These are phyloP conservation scores for Tillus elongatus DNA, from an alignment of 2,888 invertebrate genomes.

Conservation along the genomic window DNA sequence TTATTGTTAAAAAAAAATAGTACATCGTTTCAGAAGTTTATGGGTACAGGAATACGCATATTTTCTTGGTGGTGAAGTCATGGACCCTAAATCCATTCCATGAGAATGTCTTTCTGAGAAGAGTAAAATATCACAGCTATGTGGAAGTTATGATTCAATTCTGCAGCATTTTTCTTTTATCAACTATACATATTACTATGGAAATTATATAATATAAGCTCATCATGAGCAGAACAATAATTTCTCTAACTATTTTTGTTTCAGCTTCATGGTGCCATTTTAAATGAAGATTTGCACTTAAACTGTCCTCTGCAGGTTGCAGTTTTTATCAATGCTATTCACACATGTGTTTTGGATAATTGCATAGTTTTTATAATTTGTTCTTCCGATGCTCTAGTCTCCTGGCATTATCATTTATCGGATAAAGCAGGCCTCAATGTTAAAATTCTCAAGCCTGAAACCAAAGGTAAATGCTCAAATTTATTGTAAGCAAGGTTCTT, in stretches of 20 bases:
- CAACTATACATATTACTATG: too few species aligned
- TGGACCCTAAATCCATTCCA: too few species aligned
- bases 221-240: background rate
- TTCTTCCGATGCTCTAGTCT: background rate
- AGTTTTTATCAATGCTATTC: background rate
- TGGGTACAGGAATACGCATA: too few species aligned
- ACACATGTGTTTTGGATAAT: background rate
- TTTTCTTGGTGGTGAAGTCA: too few species aligned
- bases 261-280: background rate
- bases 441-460: background rate
- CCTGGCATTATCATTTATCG: conserved; percentile 2
- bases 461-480: background rate
- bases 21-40: too few species aligned
- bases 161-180: too few species aligned
- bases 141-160: too few species aligned
- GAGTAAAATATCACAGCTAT: too few species aligned
- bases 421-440: background rate
- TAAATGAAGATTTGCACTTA: background rate
- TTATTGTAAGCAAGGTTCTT: too few species aligned
- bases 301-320: background rate
- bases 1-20: too few species aligned
- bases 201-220: too few species aligned
- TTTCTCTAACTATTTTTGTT: background rate
- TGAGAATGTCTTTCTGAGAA: too few species aligned
- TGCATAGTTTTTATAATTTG: conserved; percentile 1